These are phyloP conservation scores for Nesoenas mayeri DNA, from an alignment of 2,113 vertebrate species.

Conservation along the genomic window DNA sequence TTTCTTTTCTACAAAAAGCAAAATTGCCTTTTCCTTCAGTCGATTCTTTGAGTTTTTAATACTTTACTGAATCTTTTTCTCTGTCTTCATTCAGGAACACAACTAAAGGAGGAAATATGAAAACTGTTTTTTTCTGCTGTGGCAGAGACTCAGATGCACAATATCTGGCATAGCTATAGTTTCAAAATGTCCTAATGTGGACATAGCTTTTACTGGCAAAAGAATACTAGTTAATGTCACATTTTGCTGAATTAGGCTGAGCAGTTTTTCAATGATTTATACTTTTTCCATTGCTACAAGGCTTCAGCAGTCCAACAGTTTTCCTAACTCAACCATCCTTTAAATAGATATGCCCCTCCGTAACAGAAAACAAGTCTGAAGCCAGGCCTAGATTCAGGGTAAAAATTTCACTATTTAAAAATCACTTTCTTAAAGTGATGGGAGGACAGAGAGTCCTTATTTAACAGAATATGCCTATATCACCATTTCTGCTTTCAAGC, in stretches of 20 bases:
- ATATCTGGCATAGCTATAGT: not conserved
- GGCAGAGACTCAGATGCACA: not conserved
- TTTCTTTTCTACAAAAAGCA: constrained; percentile 37
- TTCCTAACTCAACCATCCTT: constrained; percentile 9
- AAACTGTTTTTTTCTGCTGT: not conserved
- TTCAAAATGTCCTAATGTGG: constrained; percentile 3
- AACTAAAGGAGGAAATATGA: not conserved
- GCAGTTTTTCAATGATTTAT: constrained; percentile 43
- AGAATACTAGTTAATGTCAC: constrained; percentile 13
- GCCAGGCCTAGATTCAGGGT: not conserved
- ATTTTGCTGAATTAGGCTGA: constrained; percentile 29
- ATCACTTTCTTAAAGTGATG: not conserved
- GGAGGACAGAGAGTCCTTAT: not conserved
- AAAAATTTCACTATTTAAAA: not conserved
- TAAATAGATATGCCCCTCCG: constrained; percentile 11
- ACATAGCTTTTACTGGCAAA: constrained; percentile 31
- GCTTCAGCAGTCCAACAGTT: constrained; percentile 6
- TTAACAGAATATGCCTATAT: not conserved
- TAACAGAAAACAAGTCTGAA: not conserved
- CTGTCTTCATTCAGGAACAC: not conserved
- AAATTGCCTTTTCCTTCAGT: not conserved
- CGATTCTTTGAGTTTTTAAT: constrained; percentile 24
- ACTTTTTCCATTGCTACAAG: constrained; percentile 35
- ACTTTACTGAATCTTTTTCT: not conserved
- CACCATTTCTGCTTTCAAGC: not conserved